Evolutionary conservation across 2,113 vertebrate species (phyloP).

Genomic region (Xiphophorus hellerii): DNA sequence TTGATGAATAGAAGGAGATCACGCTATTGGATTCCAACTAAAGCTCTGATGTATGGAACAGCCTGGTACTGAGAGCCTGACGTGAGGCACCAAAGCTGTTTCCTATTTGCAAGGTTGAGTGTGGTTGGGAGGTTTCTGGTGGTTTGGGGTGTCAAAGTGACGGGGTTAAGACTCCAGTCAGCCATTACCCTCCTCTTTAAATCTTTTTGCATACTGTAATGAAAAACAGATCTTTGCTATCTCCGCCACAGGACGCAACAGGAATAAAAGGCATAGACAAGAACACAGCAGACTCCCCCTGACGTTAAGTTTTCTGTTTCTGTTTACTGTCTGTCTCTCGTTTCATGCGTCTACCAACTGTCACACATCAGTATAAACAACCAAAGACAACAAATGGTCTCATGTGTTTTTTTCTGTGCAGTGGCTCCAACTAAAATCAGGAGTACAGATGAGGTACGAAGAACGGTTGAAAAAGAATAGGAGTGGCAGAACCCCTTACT

Average conservation of each 20-base stretch:
- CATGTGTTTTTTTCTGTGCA: conserved; percentile 31
- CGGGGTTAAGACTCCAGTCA: conserved; percentile 67
- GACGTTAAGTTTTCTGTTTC: conserved; percentile 5
- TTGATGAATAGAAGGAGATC: conserved; percentile 59
- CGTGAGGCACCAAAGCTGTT: conserved; percentile 63
- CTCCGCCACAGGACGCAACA: conserved; percentile 21
- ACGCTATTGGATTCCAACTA: conserved; percentile 43
- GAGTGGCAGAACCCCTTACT: conserved; percentile 25
- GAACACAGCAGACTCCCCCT: conserved; percentile 31
- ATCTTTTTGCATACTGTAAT: conserved; percentile 56
- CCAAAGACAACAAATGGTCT: conserved; percentile 37
- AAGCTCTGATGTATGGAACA: conserved; percentile 58
- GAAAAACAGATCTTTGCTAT: conserved; percentile 63
- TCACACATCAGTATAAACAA: conserved; percentile 36
- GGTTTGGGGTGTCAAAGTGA: conserved; percentile 61
- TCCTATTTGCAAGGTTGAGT: conserved; percentile 58
- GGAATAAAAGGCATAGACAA: conserved; percentile 26
- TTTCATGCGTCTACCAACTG: conserved; percentile 30
- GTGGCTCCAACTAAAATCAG: not conserved
- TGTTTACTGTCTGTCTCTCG: conserved; percentile 14
- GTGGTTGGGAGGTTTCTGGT: conserved; percentile 46
- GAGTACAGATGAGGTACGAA: conserved; percentile 28
- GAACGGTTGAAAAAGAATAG: conserved; percentile 52
- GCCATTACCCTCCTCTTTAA: conserved; percentile 58
- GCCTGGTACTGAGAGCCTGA: conserved; percentile 54